These are phyloP conservation scores for Drosophila paucipuncta DNA, from an alignment of 2,888 invertebrate genomes.

Conservation along the genomic window DNA sequence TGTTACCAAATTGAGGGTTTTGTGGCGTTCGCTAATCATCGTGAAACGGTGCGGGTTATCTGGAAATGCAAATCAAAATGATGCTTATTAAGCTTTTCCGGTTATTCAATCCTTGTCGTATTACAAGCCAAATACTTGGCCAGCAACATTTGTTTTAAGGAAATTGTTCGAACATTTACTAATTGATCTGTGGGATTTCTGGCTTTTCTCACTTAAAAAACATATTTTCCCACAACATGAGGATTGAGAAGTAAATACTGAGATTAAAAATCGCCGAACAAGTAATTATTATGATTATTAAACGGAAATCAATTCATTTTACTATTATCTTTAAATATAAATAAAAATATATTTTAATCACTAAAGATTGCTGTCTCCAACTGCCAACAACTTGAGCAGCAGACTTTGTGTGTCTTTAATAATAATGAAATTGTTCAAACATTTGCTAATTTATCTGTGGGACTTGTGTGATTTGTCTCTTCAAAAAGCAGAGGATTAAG, in stretches of 20 bases:
- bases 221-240: not conserved
- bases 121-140: conserved; percentile 36
- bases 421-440: not conserved
- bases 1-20: conserved; percentile 80
- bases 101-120: conserved; percentile 52
- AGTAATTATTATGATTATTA: not conserved
- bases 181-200: not conserved
- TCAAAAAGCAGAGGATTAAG: not conserved
- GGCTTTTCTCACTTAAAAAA: not conserved
- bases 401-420: conserved; percentile 3
- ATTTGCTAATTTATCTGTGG: not conserved
- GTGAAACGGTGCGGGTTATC: conserved; percentile 55
- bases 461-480: not conserved
- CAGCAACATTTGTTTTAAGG: conserved; percentile 32
- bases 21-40: conserved; percentile 83
- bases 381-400: conserved; percentile 8
- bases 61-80: conserved; percentile 55
- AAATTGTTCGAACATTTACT: not conserved
- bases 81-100: conserved; percentile 50
- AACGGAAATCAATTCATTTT: not conserved
- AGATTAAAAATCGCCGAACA: not conserved
- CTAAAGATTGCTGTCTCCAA: not conserved
- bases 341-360: not conserved
- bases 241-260: no score
- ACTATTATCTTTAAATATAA: not conserved